These are phyloP conservation scores for Mesorhabditis belari DNA, from an alignment of 2,888 invertebrate species.

Conservation along the genomic window DNA sequence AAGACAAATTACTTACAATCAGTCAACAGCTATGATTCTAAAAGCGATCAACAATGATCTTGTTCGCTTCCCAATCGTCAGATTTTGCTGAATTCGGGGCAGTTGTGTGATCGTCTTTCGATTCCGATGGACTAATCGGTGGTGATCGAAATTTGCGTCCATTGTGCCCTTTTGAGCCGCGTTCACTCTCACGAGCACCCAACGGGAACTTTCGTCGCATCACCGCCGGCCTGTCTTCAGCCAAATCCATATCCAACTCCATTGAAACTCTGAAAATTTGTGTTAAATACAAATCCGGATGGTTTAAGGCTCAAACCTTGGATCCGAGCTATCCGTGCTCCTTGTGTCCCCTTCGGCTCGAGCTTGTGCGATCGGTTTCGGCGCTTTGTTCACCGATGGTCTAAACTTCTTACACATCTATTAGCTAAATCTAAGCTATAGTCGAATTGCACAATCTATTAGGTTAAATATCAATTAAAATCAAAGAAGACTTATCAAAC, in stretches of 20 bases:
- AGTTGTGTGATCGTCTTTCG: neutral
- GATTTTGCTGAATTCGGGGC: neutral
- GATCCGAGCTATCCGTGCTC: slow-evolving; percentile 6
- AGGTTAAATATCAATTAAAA: neutral
- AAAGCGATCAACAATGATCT: too few relatives aligned
- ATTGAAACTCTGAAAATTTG: neutral
- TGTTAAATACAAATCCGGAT: neutral
- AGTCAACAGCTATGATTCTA: too few relatives aligned
- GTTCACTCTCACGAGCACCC: slow-evolving; percentile 22
- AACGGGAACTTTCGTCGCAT: slow-evolving; percentile 30
- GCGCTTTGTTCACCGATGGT: neutral
- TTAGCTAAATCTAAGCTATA: neutral
- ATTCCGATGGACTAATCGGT: too few relatives aligned
- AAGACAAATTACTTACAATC: too few relatives aligned
- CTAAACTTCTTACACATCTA: neutral
- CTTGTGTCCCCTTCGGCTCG: neutral
- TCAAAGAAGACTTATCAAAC: neutral
- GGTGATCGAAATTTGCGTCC: neutral
- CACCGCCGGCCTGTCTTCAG: slow-evolving; percentile 20
- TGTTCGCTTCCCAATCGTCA: too few relatives aligned
- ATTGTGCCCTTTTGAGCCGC: slow-evolving; percentile 17
- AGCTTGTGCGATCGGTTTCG: neutral
- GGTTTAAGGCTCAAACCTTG: slow-evolving; percentile 1
- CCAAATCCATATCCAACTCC: neutral
- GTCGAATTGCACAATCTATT: neutral